Evolutionary conservation across 1,140 invertebrate genomes (phyloP).

Genomic region (Cherax destructor): DNA sequence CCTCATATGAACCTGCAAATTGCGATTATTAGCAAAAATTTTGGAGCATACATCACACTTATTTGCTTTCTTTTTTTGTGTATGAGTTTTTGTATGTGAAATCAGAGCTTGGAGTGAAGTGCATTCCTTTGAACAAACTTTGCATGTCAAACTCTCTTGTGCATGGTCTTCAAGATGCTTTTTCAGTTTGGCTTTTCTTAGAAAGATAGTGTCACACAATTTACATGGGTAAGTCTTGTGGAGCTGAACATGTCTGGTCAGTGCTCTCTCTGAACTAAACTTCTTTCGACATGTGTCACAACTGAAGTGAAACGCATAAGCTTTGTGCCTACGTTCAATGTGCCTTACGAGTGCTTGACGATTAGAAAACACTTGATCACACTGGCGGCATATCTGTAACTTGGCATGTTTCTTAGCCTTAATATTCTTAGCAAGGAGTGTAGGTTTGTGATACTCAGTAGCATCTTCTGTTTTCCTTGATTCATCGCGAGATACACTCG

Average conservation of each 20-base stretch:
- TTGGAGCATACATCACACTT: conserved; percentile 63
- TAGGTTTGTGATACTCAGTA: conserved; percentile 71
- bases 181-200: conserved; percentile 65
- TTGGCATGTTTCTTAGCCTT: conserved; percentile 71
- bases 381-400: conserved; percentile 71
- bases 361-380: conserved; percentile 71
- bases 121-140: conserved; percentile 57
- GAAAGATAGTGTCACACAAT: conserved; percentile 64
- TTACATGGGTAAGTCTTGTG: conserved; percentile 70
- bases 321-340: conserved; percentile 70
- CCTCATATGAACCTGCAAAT: conserved; percentile 59
- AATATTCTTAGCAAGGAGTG: conserved; percentile 64
- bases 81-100: conserved; percentile 66
- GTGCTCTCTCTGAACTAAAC: conserved; percentile 67
- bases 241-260: conserved; percentile 60
- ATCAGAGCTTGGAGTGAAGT: conserved; percentile 64
- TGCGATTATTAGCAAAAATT: conserved; percentile 68
- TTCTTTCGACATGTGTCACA: conserved; percentile 69
- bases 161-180: conserved; percentile 69
- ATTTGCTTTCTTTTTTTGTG: conserved; percentile 20
- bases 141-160: conserved; percentile 57
- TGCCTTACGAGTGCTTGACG: conserved; percentile 67
- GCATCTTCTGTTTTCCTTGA: conserved; percentile 67
- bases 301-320: conserved; percentile 54
- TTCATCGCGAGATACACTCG: conserved; percentile 33